Evolutionary conservation across 2,888 invertebrate genomes (phyloP).

Genomic region (Choristoneura rosaceana): DNA sequence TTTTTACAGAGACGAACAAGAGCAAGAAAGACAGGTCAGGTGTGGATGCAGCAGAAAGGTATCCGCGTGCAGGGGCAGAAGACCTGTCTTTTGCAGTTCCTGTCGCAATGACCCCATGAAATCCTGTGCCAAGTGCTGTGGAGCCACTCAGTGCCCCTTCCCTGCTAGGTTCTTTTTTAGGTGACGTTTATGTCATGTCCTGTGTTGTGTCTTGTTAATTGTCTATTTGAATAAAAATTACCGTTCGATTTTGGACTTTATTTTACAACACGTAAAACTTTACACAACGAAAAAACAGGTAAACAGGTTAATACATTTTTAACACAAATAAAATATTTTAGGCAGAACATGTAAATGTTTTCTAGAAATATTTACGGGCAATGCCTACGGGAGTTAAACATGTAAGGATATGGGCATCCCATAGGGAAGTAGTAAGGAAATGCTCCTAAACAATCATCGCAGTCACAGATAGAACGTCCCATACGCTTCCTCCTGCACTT

Average conservation of each 20-base stretch:
- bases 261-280: conserved; percentile 1
- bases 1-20: background rate
- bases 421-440: conserved; percentile 8
- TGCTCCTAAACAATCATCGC: conserved; percentile 10
- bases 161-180: conserved; percentile 61
- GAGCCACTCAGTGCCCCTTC: conserved; percentile 55
- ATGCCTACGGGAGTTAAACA: background rate
- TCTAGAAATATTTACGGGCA: background rate
- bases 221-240: conserved; percentile 10
- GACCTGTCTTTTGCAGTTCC: background rate
- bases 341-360: background rate
- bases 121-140: conserved; percentile 56
- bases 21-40: conserved; percentile 44
- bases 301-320: background rate
- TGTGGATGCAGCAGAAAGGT: conserved; percentile 45
- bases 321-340: background rate
- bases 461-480: background rate
- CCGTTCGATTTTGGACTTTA: background rate
- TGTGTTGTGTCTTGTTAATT: conserved; percentile 1
- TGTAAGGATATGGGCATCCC: conserved; percentile 24
- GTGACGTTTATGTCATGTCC: conserved; percentile 7
- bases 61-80: conserved; percentile 39
- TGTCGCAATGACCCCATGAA: conserved; percentile 40
- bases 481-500: conserved; percentile 38
- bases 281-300: background rate